Evolutionary conservation across 2,797 vertebrate species (phyloP).

Genomic region (Fratercula arctica): DNA sequence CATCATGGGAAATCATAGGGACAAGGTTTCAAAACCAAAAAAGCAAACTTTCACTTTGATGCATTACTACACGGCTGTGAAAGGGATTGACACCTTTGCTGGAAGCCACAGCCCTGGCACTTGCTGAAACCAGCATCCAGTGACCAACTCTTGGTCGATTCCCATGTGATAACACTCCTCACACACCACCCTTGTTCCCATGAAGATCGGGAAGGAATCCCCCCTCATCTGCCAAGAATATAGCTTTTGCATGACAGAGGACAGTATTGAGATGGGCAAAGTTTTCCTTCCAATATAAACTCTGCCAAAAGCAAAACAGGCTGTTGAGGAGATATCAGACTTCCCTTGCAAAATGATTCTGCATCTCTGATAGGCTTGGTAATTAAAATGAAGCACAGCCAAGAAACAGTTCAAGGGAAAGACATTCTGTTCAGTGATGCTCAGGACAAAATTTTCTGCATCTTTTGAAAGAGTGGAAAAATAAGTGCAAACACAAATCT

Average conservation of each 20-base stretch:
- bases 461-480: not conserved
- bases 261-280: not conserved
- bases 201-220: not conserved
- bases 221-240: not conserved
- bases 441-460: not conserved
- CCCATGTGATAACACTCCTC: not conserved
- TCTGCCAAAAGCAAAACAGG: not conserved
- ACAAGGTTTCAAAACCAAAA: not conserved
- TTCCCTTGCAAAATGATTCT: not conserved
- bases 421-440: not conserved
- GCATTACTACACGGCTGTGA: not conserved
- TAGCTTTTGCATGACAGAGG: not conserved
- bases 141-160: not conserved
- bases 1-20: not conserved
- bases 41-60: not conserved
- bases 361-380: not conserved
- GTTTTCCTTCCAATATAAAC: not conserved
- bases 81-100: not conserved
- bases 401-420: not conserved
- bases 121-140: not conserved
- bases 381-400: not conserved
- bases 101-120: not conserved
- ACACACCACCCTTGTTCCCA: not conserved
- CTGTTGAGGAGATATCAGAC: not conserved
- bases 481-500: constrained; percentile 28